Evolutionary conservation across 2,113 vertebrate genomes (phyloP).

Genomic region (Pollachius pollachius): DNA sequence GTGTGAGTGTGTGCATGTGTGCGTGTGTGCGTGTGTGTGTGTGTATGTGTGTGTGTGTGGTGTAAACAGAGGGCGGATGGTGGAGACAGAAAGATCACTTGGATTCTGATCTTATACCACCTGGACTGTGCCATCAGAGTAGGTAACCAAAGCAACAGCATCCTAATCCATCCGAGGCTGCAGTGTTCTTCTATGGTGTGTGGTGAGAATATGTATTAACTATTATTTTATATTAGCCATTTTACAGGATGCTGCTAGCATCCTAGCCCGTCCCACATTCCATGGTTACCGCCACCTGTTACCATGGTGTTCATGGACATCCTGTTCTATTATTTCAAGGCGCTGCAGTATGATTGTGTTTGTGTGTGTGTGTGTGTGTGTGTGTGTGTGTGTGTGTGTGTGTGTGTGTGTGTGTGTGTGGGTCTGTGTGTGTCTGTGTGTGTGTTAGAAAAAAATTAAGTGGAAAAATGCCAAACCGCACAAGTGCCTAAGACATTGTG

Average conservation of each 20-base stretch:
- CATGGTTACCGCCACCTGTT: constrained; percentile 56
- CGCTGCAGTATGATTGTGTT: background rate
- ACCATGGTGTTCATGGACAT: constrained; percentile 52
- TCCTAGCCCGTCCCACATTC: background rate
- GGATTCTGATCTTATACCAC: background rate
- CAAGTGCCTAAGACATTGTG: constrained; percentile 4
- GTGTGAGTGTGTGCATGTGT: background rate
- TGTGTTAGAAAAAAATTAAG: background rate
- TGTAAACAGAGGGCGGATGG: background rate
- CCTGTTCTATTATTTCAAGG: constrained; percentile 20
- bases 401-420: constrained; percentile 16
- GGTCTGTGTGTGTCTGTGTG: constrained; percentile 18
- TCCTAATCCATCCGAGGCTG: background rate
- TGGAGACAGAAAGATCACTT: background rate
- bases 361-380: constrained; percentile 15
- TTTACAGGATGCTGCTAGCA: too few species aligned
- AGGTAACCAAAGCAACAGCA: background rate
- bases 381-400: constrained; percentile 19
- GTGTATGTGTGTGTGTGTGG: background rate
- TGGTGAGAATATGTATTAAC: background rate
- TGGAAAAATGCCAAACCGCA: constrained; percentile 25
- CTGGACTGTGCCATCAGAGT: background rate
- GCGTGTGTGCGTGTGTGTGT: background rate
- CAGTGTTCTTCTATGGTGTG: background rate
- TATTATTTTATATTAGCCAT: too few species aligned